Percentiles rank a stretch among this genome's conserved stretches.
Evolutionary conservation across 2,888 invertebrate species (phyloP).

Genomic region (Phytoseiulus persimilis): DNA sequence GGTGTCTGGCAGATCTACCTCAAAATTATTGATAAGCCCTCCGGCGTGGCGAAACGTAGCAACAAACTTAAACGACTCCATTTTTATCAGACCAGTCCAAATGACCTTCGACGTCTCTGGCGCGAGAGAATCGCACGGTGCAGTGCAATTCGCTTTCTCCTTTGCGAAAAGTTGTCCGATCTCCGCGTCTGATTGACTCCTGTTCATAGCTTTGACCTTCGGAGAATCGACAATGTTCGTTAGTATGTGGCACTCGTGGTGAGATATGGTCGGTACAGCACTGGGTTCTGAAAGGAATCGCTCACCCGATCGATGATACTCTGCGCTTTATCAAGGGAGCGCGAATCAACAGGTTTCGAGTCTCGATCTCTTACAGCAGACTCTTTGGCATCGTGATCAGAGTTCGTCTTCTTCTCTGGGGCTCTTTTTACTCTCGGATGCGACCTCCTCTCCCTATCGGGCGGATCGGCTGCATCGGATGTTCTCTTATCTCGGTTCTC

Average conservation of each 20-base stretch:
- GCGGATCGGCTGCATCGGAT: neutral
- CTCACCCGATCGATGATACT: conserved; percentile 22
- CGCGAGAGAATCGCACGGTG: neutral
- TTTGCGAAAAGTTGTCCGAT: neutral
- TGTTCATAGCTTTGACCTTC: neutral
- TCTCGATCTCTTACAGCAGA: neutral
- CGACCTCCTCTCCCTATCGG: conserved; percentile 6
- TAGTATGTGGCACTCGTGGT: too few relatives aligned
- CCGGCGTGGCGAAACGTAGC: neutral
- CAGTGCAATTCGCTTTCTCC: too few relatives aligned
- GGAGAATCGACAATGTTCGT: neutral
- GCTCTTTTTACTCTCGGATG: neutral
- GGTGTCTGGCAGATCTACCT: conserved; percentile 21
- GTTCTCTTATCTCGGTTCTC: neutral
- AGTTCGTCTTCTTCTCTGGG: neutral
- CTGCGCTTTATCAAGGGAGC: neutral
- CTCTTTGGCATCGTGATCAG: neutral
- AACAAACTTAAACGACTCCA: conserved; percentile 6
- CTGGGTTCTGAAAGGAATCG: too few relatives aligned
- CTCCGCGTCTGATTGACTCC: neutral
- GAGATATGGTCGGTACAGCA: too few relatives aligned
- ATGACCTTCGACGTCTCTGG: neutral
- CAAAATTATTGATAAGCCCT: conserved; percentile 12
- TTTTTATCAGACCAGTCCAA: conserved; percentile 22
- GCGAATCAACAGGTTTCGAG: neutral